phyloP scores from a whole-genome alignment of 2,113 vertebrate species.

The Phaethon lepturus region DNA sequence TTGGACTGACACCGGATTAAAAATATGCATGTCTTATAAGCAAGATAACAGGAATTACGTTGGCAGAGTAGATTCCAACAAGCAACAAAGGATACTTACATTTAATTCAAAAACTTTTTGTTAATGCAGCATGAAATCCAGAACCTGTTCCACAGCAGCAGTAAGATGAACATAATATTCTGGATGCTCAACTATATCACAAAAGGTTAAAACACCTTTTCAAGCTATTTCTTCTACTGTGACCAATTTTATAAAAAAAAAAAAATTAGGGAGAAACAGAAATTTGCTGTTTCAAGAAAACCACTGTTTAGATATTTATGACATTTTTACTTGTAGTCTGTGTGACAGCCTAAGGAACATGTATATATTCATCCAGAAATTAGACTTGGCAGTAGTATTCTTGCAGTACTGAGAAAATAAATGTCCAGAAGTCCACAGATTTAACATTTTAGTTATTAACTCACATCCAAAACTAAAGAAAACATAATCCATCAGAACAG shows the following conservation, averaged over 20 bases:
- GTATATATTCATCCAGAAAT: slow-evolving; percentile 71
- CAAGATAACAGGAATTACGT: slow-evolving; percentile 68
- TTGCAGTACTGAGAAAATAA: slow-evolving; percentile 77
- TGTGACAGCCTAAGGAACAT: slow-evolving; percentile 69
- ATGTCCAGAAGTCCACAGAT: slow-evolving; percentile 78
- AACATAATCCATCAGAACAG: slow-evolving; percentile 82
- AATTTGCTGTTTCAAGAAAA: slow-evolving; percentile 67
- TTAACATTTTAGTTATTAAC: slow-evolving; percentile 76
- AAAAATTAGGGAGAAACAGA: slow-evolving; percentile 52
- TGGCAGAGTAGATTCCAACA: slow-evolving; percentile 72
- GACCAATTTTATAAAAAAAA: slow-evolving; percentile 26
- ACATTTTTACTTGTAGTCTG: slow-evolving; percentile 42
- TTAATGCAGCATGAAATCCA: slow-evolving; percentile 77
- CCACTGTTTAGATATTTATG: slow-evolving; percentile 63
- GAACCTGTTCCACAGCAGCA: slow-evolving; percentile 77
- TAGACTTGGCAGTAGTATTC: slow-evolving; percentile 78
- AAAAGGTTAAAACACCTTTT: slow-evolving; percentile 79
- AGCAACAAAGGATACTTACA: slow-evolving; percentile 77
- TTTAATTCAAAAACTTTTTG: slow-evolving; percentile 74
- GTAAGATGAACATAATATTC: slow-evolving; percentile 67
- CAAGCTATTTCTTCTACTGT: slow-evolving; percentile 67
- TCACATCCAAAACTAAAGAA: slow-evolving; percentile 81
- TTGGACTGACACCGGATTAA: slow-evolving; percentile 77
- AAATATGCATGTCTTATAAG: slow-evolving; percentile 74
- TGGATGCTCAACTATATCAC: slow-evolving; percentile 71